phyloP scores from a whole-genome alignment of 2,888 invertebrate genomes.

The Leptogaster cylindrica region DNA sequence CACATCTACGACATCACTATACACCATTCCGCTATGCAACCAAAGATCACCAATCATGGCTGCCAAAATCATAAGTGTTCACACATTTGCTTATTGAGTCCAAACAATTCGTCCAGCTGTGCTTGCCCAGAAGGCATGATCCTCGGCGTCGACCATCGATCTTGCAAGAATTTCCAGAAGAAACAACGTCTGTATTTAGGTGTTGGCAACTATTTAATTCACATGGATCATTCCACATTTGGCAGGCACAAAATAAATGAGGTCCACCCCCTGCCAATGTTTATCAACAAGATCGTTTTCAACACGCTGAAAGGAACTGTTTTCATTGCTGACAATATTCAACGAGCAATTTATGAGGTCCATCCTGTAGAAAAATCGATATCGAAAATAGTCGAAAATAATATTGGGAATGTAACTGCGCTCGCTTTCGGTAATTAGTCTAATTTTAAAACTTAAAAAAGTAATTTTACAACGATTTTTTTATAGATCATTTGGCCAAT shows the following conservation, averaged over 20 bases:
- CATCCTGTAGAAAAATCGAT: conserved; percentile 54
- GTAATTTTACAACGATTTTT: too few relatives aligned
- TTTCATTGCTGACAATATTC: conserved; percentile 64
- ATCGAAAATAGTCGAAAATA: conserved; percentile 57
- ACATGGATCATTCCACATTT: conserved; percentile 70
- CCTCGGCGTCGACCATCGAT: conserved; percentile 64
- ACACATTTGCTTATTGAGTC: conserved; percentile 77
- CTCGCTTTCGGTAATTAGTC: conserved; percentile 68
- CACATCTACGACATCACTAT: conserved; percentile 69
- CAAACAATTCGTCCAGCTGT: conserved; percentile 67
- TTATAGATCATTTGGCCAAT: conserved; percentile 72
- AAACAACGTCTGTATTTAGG: conserved; percentile 62
- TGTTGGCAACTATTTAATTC: conserved; percentile 65
- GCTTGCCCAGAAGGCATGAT: conserved; percentile 78
- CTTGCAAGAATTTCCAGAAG: conserved; percentile 65
- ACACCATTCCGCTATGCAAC: conserved; percentile 73
- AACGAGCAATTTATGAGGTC: conserved; percentile 62
- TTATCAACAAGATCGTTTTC: conserved; percentile 72
- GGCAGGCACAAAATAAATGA: conserved; percentile 69
- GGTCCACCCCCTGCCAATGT: conserved; percentile 62
- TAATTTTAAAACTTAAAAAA: too few relatives aligned
- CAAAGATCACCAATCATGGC: conserved; percentile 59
- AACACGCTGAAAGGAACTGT: conserved; percentile 66
- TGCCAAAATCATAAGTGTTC: conserved; percentile 65
- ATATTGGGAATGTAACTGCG: conserved; percentile 64